Evolutionary conservation across 2,888 invertebrate species (phyloP).

Genomic region (Pemphredon lugubris): DNA sequence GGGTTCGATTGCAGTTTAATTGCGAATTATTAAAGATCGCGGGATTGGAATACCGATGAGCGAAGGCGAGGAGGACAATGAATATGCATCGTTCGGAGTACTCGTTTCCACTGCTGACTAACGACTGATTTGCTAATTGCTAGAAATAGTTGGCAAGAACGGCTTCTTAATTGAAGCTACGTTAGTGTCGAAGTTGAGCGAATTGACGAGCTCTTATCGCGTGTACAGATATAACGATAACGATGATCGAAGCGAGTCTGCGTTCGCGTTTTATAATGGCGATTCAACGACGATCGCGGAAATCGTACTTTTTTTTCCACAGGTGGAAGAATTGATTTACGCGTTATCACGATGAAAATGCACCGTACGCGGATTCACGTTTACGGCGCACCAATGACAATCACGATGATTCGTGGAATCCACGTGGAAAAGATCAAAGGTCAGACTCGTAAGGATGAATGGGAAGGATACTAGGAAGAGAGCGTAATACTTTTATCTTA

Average conservation of each 20-base stretch:
- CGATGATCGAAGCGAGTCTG: background rate
- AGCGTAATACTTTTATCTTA: background rate
- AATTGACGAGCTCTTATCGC: background rate
- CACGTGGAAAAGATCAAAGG: too few relatives aligned
- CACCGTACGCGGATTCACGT: background rate
- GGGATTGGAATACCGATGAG: slow-evolving; percentile 16
- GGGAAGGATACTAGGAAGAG: background rate
- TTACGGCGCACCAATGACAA: background rate
- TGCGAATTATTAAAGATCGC: slow-evolving; percentile 26
- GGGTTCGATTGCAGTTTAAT: slow-evolving; percentile 31
- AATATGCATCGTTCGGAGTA: slow-evolving; percentile 27
- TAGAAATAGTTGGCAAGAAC: slow-evolving; percentile 42
- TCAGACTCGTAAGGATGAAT: background rate
- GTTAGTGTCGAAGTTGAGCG: background rate
- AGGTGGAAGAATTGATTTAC: background rate
- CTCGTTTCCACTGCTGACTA: slow-evolving; percentile 27
- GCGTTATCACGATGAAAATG: background rate
- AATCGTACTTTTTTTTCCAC: slow-evolving; percentile 2
- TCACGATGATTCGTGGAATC: background rate
- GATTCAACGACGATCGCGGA: slow-evolving; percentile 5
- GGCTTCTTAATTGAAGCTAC: slow-evolving; percentile 30
- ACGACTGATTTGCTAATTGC: slow-evolving; percentile 49
- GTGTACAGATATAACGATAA: slow-evolving; percentile 6
- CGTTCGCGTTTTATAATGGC: too few relatives aligned
- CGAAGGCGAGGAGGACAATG: slow-evolving; percentile 30